phyloP scores from a whole-genome alignment of 1,140 invertebrate species.

The Neoseiulus cucumeris region DNA sequence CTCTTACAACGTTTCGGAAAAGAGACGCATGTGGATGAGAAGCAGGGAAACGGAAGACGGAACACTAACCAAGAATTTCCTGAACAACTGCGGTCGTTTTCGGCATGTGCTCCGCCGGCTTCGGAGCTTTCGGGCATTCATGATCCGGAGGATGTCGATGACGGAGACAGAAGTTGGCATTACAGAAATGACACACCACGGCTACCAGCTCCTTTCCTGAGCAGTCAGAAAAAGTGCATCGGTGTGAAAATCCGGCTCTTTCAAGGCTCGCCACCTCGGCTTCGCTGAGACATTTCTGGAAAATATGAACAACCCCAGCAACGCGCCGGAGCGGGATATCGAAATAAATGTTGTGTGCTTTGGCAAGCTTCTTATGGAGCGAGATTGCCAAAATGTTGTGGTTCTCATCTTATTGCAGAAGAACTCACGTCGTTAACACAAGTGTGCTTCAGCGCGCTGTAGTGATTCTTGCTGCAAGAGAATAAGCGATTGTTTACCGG shows the following conservation, averaged over 20 bases:
- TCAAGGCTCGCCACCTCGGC: neutral
- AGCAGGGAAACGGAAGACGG: too few relatives aligned
- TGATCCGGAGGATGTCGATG: conserved; percentile 6
- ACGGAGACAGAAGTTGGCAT: neutral
- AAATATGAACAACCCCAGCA: too few relatives aligned
- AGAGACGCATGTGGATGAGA: too few relatives aligned
- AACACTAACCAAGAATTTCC: neutral
- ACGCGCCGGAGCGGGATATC: too few relatives aligned
- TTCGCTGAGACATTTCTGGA: neutral
- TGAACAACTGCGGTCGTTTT: neutral
- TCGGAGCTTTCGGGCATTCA: neutral
- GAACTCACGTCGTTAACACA: neutral
- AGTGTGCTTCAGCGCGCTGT: neutral
- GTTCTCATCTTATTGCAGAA: too few relatives aligned
- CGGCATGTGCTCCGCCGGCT: neutral
- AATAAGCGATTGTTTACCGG: too few relatives aligned
- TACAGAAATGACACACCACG: conserved; percentile 1
- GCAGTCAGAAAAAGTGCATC: neutral
- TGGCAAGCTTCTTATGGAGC: too few relatives aligned
- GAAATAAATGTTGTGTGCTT: too few relatives aligned
- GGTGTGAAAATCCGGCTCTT: neutral
- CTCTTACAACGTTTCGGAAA: neutral
- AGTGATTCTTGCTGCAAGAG: neutral
- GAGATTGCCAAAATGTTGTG: too few relatives aligned
- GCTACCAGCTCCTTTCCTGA: neutral